Conservation (phyloP, 2,113 vertebrate species). For the Erythrocebus patas region DNA sequence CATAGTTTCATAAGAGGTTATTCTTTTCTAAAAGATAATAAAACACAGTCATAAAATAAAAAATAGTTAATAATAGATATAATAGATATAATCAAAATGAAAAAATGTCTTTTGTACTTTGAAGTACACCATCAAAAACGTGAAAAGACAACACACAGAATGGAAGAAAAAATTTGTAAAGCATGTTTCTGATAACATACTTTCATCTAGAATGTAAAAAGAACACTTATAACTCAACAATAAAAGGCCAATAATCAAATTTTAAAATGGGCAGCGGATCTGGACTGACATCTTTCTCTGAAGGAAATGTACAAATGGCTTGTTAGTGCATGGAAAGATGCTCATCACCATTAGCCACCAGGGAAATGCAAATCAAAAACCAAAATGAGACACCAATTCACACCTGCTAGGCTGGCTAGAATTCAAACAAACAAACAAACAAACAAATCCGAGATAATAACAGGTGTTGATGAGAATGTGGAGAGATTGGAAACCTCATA, state of each 20-base stretch:
- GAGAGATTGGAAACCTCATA: not conserved
- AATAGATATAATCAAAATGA: not conserved
- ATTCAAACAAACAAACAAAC: not conserved
- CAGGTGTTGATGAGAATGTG: not conserved
- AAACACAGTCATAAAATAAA: not conserved
- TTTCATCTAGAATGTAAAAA: not conserved
- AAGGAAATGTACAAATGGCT: not conserved
- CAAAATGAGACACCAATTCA: not conserved
- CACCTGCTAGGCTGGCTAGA: not conserved
- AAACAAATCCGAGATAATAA: not conserved
- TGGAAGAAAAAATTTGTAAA: not conserved
- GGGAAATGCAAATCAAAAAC: not conserved
- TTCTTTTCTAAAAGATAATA: constrained; percentile 20
- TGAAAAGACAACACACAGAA: not conserved
- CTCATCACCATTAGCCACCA: not conserved
- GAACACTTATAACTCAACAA: not conserved
- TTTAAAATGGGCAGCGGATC: not conserved
- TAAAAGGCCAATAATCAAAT: not conserved
- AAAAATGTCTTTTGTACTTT: not conserved
- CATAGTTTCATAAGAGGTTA: constrained; percentile 1
- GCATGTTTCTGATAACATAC: not conserved
- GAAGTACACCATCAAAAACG: not conserved
- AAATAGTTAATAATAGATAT: not conserved
- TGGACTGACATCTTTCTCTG: not conserved
- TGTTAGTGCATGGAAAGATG: not conserved